Evolutionary conservation across 1,140 invertebrate genomes (phyloP).

Genomic region (Meloidogyne exigua): DNA sequence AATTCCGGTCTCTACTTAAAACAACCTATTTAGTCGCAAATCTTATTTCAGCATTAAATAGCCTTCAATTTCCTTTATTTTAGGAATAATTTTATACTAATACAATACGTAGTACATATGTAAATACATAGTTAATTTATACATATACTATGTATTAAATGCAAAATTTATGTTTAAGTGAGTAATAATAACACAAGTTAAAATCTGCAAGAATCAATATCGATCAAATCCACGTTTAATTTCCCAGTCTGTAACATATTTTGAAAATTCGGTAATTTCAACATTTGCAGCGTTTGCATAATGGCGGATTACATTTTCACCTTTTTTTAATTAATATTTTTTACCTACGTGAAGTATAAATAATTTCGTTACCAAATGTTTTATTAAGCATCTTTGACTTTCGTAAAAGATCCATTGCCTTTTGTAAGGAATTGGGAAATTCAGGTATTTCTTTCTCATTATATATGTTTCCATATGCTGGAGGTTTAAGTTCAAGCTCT

Average conservation of each 20-base stretch:
- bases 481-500: conserved; percentile 11
- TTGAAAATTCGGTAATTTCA: conserved; percentile 14
- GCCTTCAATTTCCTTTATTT: no score
- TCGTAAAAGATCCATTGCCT: neutral
- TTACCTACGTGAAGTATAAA: neutral
- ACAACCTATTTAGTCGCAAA: no score
- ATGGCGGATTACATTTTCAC: conserved; percentile 13
- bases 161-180: no score
- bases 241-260: conserved; percentile 26
- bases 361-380: conserved; percentile 5
- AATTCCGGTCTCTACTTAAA: no score
- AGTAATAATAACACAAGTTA: no score
- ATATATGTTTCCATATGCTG: conserved; percentile 6
- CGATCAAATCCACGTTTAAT: conserved; percentile 10
- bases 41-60: no score
- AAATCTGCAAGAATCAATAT: neutral
- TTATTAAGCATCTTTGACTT: conserved; percentile 7
- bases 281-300: conserved; percentile 11
- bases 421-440: conserved; percentile 12
- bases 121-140: no score
- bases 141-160: no score
- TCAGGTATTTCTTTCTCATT: neutral
- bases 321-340: neutral
- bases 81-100: no score
- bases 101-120: no score